These are phyloP conservation scores for Philereme vetulata DNA, from an alignment of 2,888 invertebrate species.

Conservation along the genomic window DNA sequence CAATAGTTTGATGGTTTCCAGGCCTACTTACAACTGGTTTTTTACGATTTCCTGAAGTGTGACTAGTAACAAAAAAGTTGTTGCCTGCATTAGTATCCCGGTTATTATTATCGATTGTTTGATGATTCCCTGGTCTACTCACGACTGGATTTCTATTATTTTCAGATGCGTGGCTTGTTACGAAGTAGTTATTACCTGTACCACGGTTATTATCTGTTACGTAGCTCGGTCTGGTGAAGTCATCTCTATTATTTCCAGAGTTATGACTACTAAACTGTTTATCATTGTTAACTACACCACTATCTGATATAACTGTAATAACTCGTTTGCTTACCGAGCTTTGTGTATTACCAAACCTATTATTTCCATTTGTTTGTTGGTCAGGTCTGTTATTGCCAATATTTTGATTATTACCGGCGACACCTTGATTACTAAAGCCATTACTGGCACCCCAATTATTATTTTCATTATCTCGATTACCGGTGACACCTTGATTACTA, in stretches of 20 bases:
- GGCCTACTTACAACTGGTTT: conserved; percentile 1
- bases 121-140: conserved; percentile 20
- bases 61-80: conserved; percentile 22
- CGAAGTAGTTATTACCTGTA: conserved; percentile 3
- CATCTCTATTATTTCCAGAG: conserved; percentile 2
- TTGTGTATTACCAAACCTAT: neutral
- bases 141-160: conserved; percentile 8
- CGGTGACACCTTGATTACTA: conserved; percentile 6
- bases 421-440: conserved; percentile 10
- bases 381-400: conserved; percentile 4
- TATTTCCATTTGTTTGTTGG: conserved; percentile 7
- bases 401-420: neutral
- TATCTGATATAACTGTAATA: conserved; percentile 7
- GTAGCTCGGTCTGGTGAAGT: conserved; percentile 11
- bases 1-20: conserved; percentile 23
- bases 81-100: conserved; percentile 3
- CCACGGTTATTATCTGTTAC: conserved; percentile 4
- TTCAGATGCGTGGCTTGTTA: conserved; percentile 13
- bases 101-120: conserved; percentile 13
- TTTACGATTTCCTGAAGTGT: conserved; percentile 12
- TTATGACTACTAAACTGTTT: conserved; percentile 8
- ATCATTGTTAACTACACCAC: conserved; percentile 5
- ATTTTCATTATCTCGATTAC: conserved; percentile 17
- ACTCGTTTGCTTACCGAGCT: conserved; percentile 1
- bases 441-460: conserved; percentile 16